Percentiles rank a stretch among this genome's conserved stretches.
phyloP scores from a whole-genome alignment of 2,888 invertebrate species.

The Hydriomena furcata region DNA sequence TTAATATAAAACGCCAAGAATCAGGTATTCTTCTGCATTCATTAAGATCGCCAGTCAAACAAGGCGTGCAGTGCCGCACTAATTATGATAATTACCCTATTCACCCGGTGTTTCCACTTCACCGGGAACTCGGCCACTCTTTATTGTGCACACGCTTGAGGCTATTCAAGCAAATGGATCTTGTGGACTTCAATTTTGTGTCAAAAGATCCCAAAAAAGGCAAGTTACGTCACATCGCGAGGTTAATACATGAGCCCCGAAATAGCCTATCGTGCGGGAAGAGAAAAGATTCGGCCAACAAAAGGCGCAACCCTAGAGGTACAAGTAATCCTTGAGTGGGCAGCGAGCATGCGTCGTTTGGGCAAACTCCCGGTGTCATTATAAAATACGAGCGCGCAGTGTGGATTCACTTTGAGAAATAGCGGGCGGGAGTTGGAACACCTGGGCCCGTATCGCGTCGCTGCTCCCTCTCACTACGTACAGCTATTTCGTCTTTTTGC shows the following conservation, averaged over 20 bases:
- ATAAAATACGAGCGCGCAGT: constrained; percentile 74
- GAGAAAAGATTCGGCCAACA: constrained; percentile 48
- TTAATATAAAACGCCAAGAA: constrained; percentile 58
- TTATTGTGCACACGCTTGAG: constrained; percentile 15
- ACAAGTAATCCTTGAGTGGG: constrained; percentile 72
- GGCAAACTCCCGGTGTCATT: constrained; percentile 74
- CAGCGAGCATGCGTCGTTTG: constrained; percentile 73
- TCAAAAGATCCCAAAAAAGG: constrained; percentile 24
- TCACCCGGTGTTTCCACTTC: constrained; percentile 23
- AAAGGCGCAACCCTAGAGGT: constrained; percentile 58
- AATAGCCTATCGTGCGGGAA: constrained; percentile 31
- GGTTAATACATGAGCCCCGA: constrained; percentile 21
- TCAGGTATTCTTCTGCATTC: constrained; percentile 71
- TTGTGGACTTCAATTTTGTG: constrained; percentile 11
- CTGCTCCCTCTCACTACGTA: constrained; percentile 45
- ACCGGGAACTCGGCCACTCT: constrained; percentile 9
- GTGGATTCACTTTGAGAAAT: constrained; percentile 81
- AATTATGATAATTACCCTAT: constrained; percentile 56
- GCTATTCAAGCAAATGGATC: constrained; percentile 18
- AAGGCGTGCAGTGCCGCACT: constrained; percentile 48
- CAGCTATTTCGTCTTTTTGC: constrained; percentile 51
- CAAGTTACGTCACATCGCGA: constrained; percentile 26
- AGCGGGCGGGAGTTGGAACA: constrained; percentile 64
- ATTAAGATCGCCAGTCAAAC: constrained; percentile 60
- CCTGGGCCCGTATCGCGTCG: constrained; percentile 58